Percentiles rank a stretch among this genome's conserved stretches.
These are phyloP conservation scores for Gavialis gangeticus DNA, from an alignment of 2,113 vertebrate species.

Conservation along the genomic window DNA sequence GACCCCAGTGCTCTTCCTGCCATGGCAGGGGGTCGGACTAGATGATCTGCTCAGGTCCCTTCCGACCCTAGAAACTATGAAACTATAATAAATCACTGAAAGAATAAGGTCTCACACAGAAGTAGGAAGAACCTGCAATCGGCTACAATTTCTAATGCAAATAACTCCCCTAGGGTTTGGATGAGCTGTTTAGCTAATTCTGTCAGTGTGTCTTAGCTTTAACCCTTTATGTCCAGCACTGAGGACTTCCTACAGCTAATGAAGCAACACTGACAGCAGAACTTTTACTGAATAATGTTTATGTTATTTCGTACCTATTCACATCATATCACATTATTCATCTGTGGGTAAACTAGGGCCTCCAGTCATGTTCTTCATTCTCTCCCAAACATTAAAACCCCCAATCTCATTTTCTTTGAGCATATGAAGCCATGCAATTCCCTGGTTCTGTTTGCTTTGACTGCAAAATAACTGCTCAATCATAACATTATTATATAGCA, in stretches of 20 bases:
- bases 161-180: background rate
- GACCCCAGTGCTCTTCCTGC: too few species aligned
- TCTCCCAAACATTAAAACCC: background rate
- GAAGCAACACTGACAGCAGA: background rate
- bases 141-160: accelerated
- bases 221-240: background rate
- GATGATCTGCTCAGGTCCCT: too few species aligned
- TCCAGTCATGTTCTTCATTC: background rate
- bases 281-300: background rate
- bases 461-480: background rate
- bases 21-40: too few species aligned
- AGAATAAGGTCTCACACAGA: background rate
- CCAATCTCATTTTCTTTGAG: background rate
- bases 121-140: background rate
- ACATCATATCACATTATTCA: background rate
- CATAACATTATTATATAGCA: background rate
- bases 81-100: background rate
- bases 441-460: background rate
- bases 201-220: background rate
- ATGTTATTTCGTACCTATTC: background rate
- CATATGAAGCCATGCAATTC: background rate
- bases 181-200: background rate
- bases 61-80: too few species aligned
- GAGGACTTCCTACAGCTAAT: background rate
- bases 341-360: background rate